These are phyloP conservation scores for Noctua fimbriata DNA, from an alignment of 2,888 invertebrate genomes.

Conservation along the genomic window DNA sequence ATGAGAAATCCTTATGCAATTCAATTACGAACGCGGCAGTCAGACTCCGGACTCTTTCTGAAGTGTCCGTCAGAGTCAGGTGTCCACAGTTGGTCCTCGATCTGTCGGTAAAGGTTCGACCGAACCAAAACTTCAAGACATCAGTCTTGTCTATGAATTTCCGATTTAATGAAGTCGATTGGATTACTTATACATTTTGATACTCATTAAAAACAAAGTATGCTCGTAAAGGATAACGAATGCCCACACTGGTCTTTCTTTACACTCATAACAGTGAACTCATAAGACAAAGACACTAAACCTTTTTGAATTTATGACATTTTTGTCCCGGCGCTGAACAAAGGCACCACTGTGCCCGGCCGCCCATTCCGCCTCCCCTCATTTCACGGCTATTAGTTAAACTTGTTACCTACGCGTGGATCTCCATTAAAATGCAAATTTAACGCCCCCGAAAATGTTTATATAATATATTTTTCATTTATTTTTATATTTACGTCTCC, in stretches of 20 bases:
- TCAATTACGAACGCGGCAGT: background rate
- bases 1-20: background rate
- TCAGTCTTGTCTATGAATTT: background rate
- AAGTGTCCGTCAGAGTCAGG: too few species aligned
- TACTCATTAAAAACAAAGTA: conserved; percentile 28
- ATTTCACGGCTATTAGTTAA: conserved; percentile 89
- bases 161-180: background rate
- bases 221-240: conserved; percentile 33
- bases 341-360: conserved; percentile 62
- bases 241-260: conserved; percentile 46
- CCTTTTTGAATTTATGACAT: conserved; percentile 66
- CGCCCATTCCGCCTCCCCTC: conserved; percentile 77
- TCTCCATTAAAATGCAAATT: conserved; percentile 91
- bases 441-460: conserved; percentile 86
- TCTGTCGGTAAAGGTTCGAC: too few species aligned
- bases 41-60: background rate
- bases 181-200: background rate
- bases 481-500: conserved; percentile 73
- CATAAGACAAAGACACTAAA: conserved; percentile 63
- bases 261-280: conserved; percentile 55
- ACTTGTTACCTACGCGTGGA: conserved; percentile 89
- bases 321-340: conserved; percentile 64
- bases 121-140: background rate
- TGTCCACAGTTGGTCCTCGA: background rate
- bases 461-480: conserved; percentile 83